Evolutionary conservation across 1,140 invertebrate genomes (phyloP).

Genomic region (Intoshia linei): DNA sequence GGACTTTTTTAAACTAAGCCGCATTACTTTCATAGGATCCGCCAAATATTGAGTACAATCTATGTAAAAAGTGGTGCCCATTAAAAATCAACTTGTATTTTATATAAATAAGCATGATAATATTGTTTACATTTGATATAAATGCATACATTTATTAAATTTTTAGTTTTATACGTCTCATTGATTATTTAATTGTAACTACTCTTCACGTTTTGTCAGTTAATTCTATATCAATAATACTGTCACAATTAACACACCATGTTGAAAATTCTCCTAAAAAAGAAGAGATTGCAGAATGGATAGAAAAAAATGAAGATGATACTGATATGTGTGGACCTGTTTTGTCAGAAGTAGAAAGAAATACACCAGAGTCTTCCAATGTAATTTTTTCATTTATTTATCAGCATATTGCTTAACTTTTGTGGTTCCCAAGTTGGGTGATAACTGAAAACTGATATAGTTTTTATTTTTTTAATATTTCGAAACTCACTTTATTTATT

Average conservation of each 20-base stretch:
- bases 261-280: slow-evolving; percentile 27
- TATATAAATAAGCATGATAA: not conserved
- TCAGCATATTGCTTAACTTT: not conserved
- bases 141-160: slow-evolving; percentile 6
- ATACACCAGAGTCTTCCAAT: not conserved
- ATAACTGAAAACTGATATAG: too few species aligned
- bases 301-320: slow-evolving; percentile 12
- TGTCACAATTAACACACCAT: slow-evolving; percentile 29
- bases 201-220: slow-evolving; percentile 33
- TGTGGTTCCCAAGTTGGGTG: too few species aligned
- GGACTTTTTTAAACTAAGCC: not conserved
- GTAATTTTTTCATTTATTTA: slow-evolving; percentile 6
- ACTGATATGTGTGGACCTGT: too few species aligned
- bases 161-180: slow-evolving; percentile 35
- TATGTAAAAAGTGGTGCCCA: not conserved
- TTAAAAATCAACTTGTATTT: not conserved
- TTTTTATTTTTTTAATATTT: too few species aligned
- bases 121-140: not conserved
- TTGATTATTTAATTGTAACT: slow-evolving; percentile 37
- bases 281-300: slow-evolving; percentile 13
- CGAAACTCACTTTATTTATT: too few species aligned
- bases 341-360: too few species aligned
- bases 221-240: slow-evolving; percentile 30
- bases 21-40: too few species aligned
- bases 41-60: not conserved